Evolutionary conservation across 2,797 vertebrate genomes (phyloP).

Genomic region (Erpetoichthys calabaricus): DNA sequence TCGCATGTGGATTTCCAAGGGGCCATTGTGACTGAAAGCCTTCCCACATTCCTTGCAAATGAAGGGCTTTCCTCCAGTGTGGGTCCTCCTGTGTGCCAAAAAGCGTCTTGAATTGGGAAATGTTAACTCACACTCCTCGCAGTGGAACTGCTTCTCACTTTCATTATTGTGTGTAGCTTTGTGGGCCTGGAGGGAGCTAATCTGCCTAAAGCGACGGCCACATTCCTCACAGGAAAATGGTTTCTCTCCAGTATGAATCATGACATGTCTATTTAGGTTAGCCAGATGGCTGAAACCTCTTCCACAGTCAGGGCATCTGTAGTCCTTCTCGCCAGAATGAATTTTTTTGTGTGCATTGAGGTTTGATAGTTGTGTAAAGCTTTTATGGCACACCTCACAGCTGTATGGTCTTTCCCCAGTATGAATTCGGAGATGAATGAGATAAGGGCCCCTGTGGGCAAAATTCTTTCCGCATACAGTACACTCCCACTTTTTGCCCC

Average conservation of each 20-base stretch:
- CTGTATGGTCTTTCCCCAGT: slow-evolving; percentile 53
- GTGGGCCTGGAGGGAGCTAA: slow-evolving; percentile 55
- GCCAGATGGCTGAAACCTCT: slow-evolving; percentile 26
- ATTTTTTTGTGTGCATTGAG: slow-evolving; percentile 47
- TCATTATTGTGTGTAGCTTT: slow-evolving; percentile 34
- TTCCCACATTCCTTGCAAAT: slow-evolving; percentile 52
- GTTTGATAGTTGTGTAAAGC: slow-evolving; percentile 53
- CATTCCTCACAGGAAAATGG: slow-evolving; percentile 9
- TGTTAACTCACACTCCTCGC: no score
- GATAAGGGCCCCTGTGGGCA: slow-evolving; percentile 38
- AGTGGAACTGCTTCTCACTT: no score
- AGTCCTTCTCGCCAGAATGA: slow-evolving; percentile 18
- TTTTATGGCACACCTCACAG: slow-evolving; percentile 44
- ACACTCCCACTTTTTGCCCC: slow-evolving; percentile 30
- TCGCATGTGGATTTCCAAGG: slow-evolving; percentile 50
- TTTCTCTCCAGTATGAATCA: slow-evolving; percentile 16
- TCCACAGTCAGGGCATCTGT: slow-evolving; percentile 33
- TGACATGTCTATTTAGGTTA: slow-evolving; percentile 28
- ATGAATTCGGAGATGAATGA: slow-evolving; percentile 46
- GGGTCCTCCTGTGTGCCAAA: no score
- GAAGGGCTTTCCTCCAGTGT: slow-evolving; percentile 14
- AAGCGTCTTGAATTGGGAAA: no score
- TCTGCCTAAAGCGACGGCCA: slow-evolving; percentile 47
- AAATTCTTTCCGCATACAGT: slow-evolving; percentile 29
- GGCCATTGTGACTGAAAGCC: slow-evolving; percentile 45